phyloP scores from a whole-genome alignment of 2,113 vertebrate genomes.

The Mormoops blainvillei region DNA sequence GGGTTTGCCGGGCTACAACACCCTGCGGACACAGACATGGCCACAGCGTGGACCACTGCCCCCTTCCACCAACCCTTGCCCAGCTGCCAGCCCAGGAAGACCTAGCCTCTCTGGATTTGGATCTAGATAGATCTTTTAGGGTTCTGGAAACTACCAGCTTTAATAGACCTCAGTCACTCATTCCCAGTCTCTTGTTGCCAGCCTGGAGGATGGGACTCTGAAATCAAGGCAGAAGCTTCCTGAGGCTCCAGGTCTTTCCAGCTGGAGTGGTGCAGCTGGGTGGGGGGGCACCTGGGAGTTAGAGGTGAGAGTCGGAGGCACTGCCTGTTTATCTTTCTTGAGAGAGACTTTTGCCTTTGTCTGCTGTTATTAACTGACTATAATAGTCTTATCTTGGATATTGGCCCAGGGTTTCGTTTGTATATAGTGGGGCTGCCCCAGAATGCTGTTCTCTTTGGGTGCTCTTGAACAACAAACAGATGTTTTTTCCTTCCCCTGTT shows the following conservation, averaged over 20 bases:
- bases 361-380: not conserved
- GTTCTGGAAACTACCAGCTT: not conserved
- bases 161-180: not conserved
- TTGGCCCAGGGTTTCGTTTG: not conserved
- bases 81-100: slow-evolving; percentile 31
- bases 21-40: slow-evolving; percentile 53
- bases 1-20: not conserved
- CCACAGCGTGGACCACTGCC: not conserved
- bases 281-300: not conserved
- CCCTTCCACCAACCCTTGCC: not conserved
- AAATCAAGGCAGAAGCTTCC: not conserved
- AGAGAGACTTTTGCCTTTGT: not conserved
- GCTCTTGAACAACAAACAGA: not conserved
- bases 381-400: not conserved
- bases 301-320: not conserved
- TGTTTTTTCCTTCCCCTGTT: not conserved
- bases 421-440: not conserved
- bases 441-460: not conserved
- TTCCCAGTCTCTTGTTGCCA: not conserved
- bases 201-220: not conserved
- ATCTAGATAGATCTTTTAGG: not conserved
- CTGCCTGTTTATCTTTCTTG: not conserved
- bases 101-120: not conserved
- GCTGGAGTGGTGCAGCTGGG: not conserved
- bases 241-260: not conserved